phyloP scores from a whole-genome alignment of 2,888 invertebrate genomes.

The Pyralis farinalis region DNA sequence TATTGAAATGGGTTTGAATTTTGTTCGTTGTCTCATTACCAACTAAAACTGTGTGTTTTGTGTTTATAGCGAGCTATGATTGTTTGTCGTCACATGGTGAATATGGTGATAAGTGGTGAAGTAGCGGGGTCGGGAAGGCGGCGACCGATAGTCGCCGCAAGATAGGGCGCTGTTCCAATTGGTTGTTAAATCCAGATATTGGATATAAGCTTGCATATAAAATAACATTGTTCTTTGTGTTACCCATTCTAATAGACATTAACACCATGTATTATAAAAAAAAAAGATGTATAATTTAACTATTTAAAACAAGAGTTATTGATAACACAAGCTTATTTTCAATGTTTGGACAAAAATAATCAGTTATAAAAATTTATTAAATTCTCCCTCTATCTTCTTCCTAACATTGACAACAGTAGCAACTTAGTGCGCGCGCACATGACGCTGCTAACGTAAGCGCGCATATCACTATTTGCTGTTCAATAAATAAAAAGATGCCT shows the following conservation, averaged over 20 bases:
- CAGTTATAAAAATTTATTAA: slow-evolving; percentile 20
- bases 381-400: slow-evolving; percentile 40
- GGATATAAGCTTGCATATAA: slow-evolving; percentile 19
- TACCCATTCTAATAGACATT: no score
- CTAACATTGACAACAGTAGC: slow-evolving; percentile 67
- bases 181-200: slow-evolving; percentile 21
- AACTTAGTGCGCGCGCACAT: slow-evolving; percentile 61
- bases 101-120: slow-evolving; percentile 41
- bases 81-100: slow-evolving; percentile 59
- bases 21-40: slow-evolving; percentile 77
- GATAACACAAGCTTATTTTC: slow-evolving; percentile 5
- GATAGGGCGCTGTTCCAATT: slow-evolving; percentile 22
- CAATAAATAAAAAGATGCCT: neutral
- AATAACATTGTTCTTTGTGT: neutral
- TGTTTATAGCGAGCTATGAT: slow-evolving; percentile 74
- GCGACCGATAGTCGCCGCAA: slow-evolving; percentile 21
- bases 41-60: slow-evolving; percentile 79
- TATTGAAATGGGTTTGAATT: slow-evolving; percentile 78
- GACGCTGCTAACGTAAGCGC: slow-evolving; percentile 43
- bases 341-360: neutral
- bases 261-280: no score
- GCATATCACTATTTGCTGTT: slow-evolving; percentile 6
- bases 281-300: no score
- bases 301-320: no score
- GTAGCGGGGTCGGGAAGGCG: slow-evolving; percentile 51